Evolutionary conservation across 1,140 invertebrate genomes (phyloP), one percentile per base, ranked within the genome.

Genomic region (Anadara kagoshimensis): DNA sequence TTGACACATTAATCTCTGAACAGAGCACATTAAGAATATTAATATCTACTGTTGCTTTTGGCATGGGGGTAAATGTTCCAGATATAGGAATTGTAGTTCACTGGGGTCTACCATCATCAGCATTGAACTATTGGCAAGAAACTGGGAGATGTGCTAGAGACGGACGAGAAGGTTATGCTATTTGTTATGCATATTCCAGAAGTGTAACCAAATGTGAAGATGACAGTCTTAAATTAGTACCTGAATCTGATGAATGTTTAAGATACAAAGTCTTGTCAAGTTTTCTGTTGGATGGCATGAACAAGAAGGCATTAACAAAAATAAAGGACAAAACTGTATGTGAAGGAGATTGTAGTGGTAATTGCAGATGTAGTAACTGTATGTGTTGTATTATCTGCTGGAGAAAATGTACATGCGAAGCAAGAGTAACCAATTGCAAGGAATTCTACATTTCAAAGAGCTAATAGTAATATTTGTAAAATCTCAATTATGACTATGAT

Each of bases 11-110:
- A 47, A 63, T 47, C 18, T 7, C 7, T 11, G 4, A 18, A 22
- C 5, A 10, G 45, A 49, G 44, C 20, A 20, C 22, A 5, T 47
- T 63, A 20, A 29, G 62, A 26, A 24, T 54, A 22, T 20, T 72
- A 5, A 41, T 72, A 45, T 45, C 51, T 12, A 69, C 73, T n/a
- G 58, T 69, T 2, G 73, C 73, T 8, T 75, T 69, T 69, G 73
- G 73, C 10, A 69, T 75, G 57, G 73, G 66, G 11, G 58, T 69
- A 51, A 29, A 69, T 41, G 64, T 75, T 22, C 58, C 59, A 49
- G 61, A 75, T 49, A 29, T 75, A 14, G 49, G 44, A n/a, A n/a
- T 59, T 62, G 41, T 74, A 41, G 24, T 68, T 53, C 71, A 68
- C 36, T 73, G 71, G 71, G 71, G 72, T 20, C 16, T 41, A 36